phyloP scores from a whole-genome alignment of 2,888 invertebrate genomes.

The Epistrophe grossulariae region DNA sequence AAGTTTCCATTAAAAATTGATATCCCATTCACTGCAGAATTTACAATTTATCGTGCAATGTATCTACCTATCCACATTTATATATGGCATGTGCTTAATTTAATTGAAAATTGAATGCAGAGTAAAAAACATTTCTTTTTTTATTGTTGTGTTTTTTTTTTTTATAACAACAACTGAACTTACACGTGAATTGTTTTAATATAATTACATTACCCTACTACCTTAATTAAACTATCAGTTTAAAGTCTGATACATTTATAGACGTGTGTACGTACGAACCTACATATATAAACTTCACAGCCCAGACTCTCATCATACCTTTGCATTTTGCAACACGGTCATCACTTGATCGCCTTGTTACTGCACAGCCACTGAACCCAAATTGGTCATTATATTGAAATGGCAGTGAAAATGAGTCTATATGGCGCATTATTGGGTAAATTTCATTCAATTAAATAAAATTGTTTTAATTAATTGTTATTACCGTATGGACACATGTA shows the following conservation, averaged over 20 bases:
- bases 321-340: background rate
- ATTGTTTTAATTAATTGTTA: constrained; percentile 76
- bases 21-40: background rate
- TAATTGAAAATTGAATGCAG: constrained; percentile 57
- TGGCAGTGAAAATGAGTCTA: constrained; percentile 74
- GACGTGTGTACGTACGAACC: too few relatives aligned
- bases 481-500: constrained; percentile 51
- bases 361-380: constrained; percentile 66
- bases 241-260: constrained; percentile 42
- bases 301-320: background rate
- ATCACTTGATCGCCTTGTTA: constrained; percentile 40
- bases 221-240: constrained; percentile 67
- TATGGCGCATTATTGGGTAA: constrained; percentile 73
- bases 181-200: constrained; percentile 60
- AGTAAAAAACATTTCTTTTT: constrained; percentile 8
- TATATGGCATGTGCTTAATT: constrained; percentile 16
- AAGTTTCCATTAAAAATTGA: background rate
- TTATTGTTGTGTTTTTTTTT: too few relatives aligned
- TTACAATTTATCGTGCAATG: constrained; percentile 4
- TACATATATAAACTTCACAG: background rate
- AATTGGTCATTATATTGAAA: constrained; percentile 72
- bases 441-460: constrained; percentile 76
- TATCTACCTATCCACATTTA: background rate
- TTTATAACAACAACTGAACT: constrained; percentile 34
- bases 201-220: constrained; percentile 63